Percentiles rank a stretch among this genome's conserved stretches.
phyloP scores from a whole-genome alignment of 2,888 invertebrate genomes.

The Pristionchus exspectatus region DNA sequence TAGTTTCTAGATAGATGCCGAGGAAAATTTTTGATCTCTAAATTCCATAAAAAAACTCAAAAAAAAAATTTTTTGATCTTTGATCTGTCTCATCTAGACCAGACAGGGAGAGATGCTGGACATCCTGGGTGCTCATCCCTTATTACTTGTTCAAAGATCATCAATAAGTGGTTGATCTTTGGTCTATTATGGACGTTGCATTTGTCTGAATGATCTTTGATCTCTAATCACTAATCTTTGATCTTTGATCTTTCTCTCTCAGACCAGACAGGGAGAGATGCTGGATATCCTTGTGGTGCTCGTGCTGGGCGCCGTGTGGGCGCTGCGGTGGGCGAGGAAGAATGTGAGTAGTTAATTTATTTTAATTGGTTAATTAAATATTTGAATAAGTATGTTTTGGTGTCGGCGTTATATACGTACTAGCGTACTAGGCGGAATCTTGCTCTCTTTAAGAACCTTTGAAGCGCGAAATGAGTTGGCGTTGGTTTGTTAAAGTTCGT shows the following conservation, averaged over 20 bases:
- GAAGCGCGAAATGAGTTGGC: too few species aligned
- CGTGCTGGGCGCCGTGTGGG: constrained; percentile 30
- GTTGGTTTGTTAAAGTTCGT: too few species aligned
- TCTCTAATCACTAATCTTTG: background rate
- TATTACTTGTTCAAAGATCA: too few species aligned
- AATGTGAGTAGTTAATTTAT: background rate
- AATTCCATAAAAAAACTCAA: too few species aligned
- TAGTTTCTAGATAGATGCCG: too few species aligned
- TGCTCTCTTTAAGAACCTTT: too few species aligned
- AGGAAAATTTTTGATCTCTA: constrained; percentile 1
- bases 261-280: background rate
- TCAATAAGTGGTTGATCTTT: too few species aligned
- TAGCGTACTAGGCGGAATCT: too few species aligned
- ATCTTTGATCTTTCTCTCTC: background rate
- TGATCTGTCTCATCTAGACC: background rate
- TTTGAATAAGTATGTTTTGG: too few species aligned
- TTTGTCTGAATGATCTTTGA: background rate
- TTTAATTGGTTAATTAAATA: background rate
- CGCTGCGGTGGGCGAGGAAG: constrained; percentile 26
- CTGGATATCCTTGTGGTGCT: constrained; percentile 35
- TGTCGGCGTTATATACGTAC: too few species aligned
- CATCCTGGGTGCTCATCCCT: constrained; percentile 31
- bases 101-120: constrained; percentile 21
- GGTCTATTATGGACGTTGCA: too few species aligned
- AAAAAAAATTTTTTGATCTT: background rate